Conservation (phyloP, 2,888 invertebrate species). For the Byasa hedistus region DNA sequence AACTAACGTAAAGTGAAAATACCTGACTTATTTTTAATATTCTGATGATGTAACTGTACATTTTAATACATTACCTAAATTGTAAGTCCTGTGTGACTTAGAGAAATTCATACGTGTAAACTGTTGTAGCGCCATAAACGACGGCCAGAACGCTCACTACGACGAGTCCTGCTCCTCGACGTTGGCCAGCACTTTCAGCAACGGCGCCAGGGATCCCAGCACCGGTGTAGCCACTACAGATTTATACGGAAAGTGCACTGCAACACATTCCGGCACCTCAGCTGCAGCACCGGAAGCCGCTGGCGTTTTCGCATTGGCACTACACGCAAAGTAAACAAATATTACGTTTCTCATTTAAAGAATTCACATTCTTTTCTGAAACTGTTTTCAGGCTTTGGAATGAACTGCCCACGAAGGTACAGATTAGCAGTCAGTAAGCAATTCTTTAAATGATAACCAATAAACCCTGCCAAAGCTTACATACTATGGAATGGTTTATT, state of each 20-base stretch:
- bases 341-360: neutral
- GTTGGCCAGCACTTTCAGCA: conserved; percentile 98
- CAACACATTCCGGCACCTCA: conserved; percentile 99
- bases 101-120: neutral
- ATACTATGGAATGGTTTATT: too few species aligned
- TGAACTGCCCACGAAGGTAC: too few species aligned
- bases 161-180: conserved; percentile 99
- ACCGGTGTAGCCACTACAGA: conserved; percentile 99
- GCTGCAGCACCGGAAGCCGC: conserved; percentile 99
- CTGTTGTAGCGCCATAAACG: conserved; percentile 93
- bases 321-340: conserved; percentile 96
- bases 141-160: conserved; percentile 99
- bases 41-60: too few species aligned
- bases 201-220: conserved; percentile 98
- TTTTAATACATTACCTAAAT: too few species aligned
- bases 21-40: too few species aligned
- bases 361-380: neutral
- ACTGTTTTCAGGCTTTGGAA: too few species aligned
- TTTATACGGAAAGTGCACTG: conserved; percentile 98
- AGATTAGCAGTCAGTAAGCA: too few species aligned
- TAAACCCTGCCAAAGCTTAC: too few species aligned
- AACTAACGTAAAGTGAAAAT: too few species aligned
- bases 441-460: too few species aligned
- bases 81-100: too few species aligned
- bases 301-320: conserved; percentile 97